phyloP scores from a whole-genome alignment of 2,888 invertebrate species.

The Synergus itoensis region DNA sequence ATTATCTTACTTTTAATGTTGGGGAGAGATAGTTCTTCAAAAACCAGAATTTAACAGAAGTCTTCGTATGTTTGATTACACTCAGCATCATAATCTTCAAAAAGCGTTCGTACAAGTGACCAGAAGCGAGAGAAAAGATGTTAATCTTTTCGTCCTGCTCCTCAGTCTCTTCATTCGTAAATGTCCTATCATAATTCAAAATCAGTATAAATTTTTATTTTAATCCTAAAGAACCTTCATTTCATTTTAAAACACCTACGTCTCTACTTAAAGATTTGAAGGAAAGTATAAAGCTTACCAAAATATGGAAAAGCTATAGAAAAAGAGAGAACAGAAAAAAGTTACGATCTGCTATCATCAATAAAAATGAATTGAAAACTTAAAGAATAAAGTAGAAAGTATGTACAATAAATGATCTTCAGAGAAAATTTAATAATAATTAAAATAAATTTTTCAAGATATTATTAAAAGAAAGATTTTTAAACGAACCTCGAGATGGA shows the following conservation, averaged over 20 bases:
- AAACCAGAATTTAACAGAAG: conserved; percentile 99
- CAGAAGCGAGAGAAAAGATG: conserved; percentile 98
- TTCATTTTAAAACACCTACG: conserved; percentile 46
- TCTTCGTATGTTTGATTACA: conserved; percentile 96
- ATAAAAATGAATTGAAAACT: conserved; percentile 14
- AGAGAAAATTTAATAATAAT: conserved; percentile 43
- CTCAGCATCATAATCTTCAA: conserved; percentile 99
- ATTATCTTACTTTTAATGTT: conserved; percentile 87
- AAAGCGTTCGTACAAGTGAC: conserved; percentile 98
- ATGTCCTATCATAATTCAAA: conserved; percentile 71
- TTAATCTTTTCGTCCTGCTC: conserved; percentile 90
- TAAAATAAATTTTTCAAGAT: neutral
- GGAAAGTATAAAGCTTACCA: conserved; percentile 70
- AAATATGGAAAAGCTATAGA: conserved; percentile 74
- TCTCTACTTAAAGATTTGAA: conserved; percentile 46
- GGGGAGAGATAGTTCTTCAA: conserved; percentile 99
- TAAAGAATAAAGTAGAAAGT: conserved; percentile 44
- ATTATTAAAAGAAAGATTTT: neutral
- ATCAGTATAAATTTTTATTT: conserved; percentile 30
- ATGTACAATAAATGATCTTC: too few relatives aligned
- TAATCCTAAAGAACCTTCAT: conserved; percentile 44
- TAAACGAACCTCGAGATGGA: conserved; percentile 90
- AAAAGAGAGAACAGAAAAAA: conserved; percentile 65
- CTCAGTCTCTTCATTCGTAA: conserved; percentile 79
- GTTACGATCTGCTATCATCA: conserved; percentile 55